Base-by-base conservation (phyloP, 2,888 invertebrate genomes). In the Mycogona germanica region DNA sequence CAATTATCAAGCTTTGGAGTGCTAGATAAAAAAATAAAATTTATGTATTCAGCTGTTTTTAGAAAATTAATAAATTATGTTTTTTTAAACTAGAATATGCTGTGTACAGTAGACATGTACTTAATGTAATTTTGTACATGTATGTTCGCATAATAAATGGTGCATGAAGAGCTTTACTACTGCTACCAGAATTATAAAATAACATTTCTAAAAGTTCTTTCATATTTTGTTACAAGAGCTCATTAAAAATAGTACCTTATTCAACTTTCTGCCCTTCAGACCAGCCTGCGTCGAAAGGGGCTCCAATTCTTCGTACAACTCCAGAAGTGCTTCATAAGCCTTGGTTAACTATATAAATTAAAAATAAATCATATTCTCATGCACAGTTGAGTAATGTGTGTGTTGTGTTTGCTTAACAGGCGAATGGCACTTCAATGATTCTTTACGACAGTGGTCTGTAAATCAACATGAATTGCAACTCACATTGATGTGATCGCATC, bases 201-300 rank as follows among this genome's bases (percentile, higher is more conserved):
- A 35, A 12, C 35, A 35, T 35, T 35, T 35, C 14, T 41, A 14
- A 7, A 41, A 19, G 41, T 14, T 17, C 19, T 19, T 14, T 41
- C 41, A 7, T 9, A 41, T 17, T 41, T 41, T 32, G n/a, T 32
- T n/a, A n/a, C 41, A 41, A 14, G 17, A 7, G 12, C 17, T 17
- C 14, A 7, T 41, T 41, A 12, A 17, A 50, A 64, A 17, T 7
- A 26, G 37, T 58, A 67, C 69, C 64, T 68, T 69, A 49, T 65
- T 63, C 37, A 68, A 66, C 62, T 76, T 76, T 61, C 72, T 73
- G 41, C 73, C 73, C 58, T 73, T 70, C 5, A 75, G 65, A 1
- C 74, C 74, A 7, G 68, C 66, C 51, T 70, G 69, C 37, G 62
- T 64, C 62, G 70, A 71, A n/a, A 70, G 59, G 41, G 64, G 66